phyloP scores from a whole-genome alignment of 1,140 invertebrate genomes.

The Helicoverpa armigera region DNA sequence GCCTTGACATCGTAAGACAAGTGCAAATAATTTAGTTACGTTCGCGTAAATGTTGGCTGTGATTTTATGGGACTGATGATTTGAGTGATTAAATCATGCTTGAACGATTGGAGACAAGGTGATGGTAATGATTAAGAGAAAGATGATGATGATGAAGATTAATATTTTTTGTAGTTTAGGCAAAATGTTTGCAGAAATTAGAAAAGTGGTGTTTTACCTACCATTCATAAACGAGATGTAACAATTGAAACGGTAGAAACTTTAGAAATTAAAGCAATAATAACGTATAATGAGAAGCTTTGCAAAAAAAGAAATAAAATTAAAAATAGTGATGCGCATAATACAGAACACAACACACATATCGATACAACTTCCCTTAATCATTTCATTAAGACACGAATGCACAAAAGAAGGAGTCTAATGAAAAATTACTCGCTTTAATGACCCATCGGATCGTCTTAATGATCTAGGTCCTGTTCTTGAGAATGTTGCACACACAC shows the following conservation, averaged over 20 bases:
- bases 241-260: neutral
- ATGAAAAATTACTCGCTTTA: constrained; percentile 76
- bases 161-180: too few relatives aligned
- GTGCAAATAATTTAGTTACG: constrained; percentile 13
- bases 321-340: constrained; percentile 17
- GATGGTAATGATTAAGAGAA: too few relatives aligned
- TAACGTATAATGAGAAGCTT: neutral
- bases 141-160: too few relatives aligned
- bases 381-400: constrained; percentile 74
- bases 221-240: neutral
- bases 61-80: neutral
- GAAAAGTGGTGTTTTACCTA: too few relatives aligned
- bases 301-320: neutral
- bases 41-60: neutral
- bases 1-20: constrained; percentile 31
- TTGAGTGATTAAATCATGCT: neutral
- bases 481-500: constrained; percentile 23
- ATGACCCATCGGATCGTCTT: constrained; percentile 66
- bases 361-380: constrained; percentile 69
- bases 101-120: too few relatives aligned
- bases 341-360: neutral
- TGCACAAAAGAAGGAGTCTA: constrained; percentile 69
- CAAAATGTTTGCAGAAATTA: too few relatives aligned
- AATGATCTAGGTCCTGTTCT: constrained; percentile 74
- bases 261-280: neutral